phyloP scores from a whole-genome alignment of 2,888 invertebrate genomes.

The Anticlea derivata region DNA sequence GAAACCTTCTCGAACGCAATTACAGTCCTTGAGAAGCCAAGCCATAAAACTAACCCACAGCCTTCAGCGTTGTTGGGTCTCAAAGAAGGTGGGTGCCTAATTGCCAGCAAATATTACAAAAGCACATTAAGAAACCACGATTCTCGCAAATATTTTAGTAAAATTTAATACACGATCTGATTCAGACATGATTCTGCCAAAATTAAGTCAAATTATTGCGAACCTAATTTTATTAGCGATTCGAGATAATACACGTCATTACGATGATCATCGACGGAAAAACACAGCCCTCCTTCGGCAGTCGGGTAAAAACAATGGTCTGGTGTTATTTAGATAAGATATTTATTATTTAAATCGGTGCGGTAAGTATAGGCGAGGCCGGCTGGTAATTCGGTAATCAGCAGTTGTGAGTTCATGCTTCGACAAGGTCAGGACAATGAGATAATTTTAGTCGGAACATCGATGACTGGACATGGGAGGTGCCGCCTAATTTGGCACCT shows the following conservation, averaged over 20 bases:
- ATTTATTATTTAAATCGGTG: constrained; percentile 82
- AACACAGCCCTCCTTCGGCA: constrained; percentile 32
- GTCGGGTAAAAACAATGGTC: constrained; percentile 57
- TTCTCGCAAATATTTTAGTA: constrained; percentile 53
- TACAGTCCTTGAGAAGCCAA: too few species aligned
- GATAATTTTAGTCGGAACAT: constrained; percentile 58
- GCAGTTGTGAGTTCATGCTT: constrained; percentile 66
- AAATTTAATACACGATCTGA: constrained; percentile 60
- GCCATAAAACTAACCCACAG: too few species aligned
- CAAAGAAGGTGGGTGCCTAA: background rate
- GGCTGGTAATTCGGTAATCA: constrained; percentile 81
- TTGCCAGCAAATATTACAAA: background rate
- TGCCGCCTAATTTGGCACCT: constrained; percentile 12
- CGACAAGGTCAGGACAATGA: constrained; percentile 74
- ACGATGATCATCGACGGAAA: constrained; percentile 63
- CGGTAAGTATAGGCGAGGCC: constrained; percentile 76
- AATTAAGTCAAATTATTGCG: constrained; percentile 75
- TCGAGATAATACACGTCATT: constrained; percentile 76
- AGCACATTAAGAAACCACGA: constrained; percentile 39
- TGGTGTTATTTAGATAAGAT: constrained; percentile 80
- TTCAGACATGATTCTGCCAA: constrained; percentile 71
- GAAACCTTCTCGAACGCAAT: too few species aligned
- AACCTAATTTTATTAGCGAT: constrained; percentile 80
- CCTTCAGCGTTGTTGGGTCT: too few species aligned
- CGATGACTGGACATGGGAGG: constrained; percentile 21